Conservation (phyloP, 2,888 invertebrate genomes). For the Steinernema scapterisci region DNA sequence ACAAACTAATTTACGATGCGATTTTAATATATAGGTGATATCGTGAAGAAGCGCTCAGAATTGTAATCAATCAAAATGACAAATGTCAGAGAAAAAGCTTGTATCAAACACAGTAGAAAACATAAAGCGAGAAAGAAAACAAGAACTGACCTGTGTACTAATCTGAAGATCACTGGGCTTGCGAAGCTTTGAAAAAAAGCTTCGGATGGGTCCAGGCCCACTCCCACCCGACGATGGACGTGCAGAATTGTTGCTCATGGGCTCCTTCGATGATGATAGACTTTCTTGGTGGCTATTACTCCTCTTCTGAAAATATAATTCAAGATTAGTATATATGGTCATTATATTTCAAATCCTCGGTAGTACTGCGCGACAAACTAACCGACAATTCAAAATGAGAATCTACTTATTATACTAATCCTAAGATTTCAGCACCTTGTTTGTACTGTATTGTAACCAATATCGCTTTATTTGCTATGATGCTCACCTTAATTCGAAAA, state of each 20-base stretch:
- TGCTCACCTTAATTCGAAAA: conserved; percentile 30
- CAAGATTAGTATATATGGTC: not conserved
- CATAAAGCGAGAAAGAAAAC: not conserved
- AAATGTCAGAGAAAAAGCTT: not conserved
- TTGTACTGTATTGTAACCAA: not conserved
- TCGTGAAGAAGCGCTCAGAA: too few relatives aligned
- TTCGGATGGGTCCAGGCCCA: conserved; percentile 47
- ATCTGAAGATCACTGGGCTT: conserved; percentile 46
- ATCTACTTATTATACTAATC: too few relatives aligned
- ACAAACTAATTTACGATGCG: too few relatives aligned
- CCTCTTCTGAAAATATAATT: conserved; percentile 4
- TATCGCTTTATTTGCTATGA: not conserved
- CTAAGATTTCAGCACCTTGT: too few relatives aligned
- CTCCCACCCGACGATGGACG: conserved; percentile 34
- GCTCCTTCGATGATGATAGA: not conserved
- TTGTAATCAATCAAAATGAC: not conserved
- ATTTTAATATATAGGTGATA: too few relatives aligned
- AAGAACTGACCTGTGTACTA: conserved; percentile 33
- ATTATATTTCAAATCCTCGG: not conserved
- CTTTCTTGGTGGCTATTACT: conserved; percentile 14
- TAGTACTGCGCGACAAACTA: not conserved
- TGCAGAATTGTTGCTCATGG: conserved; percentile 29
- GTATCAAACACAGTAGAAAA: conserved; percentile 5
- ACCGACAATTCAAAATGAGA: not conserved
- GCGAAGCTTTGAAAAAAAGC: conserved; percentile 63